These are phyloP conservation scores for Centruroides sculpturatus DNA, from an alignment of 1,140 invertebrate species.

Conservation along the genomic window DNA sequence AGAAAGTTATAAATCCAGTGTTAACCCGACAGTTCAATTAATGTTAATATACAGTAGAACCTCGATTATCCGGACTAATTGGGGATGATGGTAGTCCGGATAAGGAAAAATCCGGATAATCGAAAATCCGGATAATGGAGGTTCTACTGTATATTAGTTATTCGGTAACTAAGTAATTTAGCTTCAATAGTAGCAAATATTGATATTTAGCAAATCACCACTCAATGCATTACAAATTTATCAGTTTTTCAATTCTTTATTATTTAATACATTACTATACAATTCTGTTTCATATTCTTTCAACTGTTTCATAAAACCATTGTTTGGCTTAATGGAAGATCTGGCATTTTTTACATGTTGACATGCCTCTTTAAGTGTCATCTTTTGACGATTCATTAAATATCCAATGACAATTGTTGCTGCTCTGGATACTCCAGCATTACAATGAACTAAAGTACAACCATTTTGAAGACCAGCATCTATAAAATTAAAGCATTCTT, in stretches of 20 bases:
- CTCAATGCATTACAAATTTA: no score
- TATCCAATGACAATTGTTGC: constrained; percentile 65
- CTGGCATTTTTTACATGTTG: constrained; percentile 46
- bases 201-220: no score
- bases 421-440: constrained; percentile 79
- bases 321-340: constrained; percentile 56
- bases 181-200: not conserved
- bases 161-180: not conserved
- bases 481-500: constrained; percentile 26
- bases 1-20: no score
- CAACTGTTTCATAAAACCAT: constrained; percentile 57
- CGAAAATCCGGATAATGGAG: no score
- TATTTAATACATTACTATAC: no score
- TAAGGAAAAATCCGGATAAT: no score
- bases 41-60: no score
- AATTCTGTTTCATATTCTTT: constrained; percentile 24
- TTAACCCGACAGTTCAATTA: no score
- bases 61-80: no score
- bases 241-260: no score
- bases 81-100: no score
- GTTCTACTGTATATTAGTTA: no score
- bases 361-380: constrained; percentile 52
- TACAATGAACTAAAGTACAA: constrained; percentile 74
- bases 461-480: constrained; percentile 28
- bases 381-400: constrained; percentile 51